These are phyloP conservation scores for Leucoraja erinaceus DNA, from an alignment of 2,113 vertebrate genomes.

Conservation along the genomic window DNA sequence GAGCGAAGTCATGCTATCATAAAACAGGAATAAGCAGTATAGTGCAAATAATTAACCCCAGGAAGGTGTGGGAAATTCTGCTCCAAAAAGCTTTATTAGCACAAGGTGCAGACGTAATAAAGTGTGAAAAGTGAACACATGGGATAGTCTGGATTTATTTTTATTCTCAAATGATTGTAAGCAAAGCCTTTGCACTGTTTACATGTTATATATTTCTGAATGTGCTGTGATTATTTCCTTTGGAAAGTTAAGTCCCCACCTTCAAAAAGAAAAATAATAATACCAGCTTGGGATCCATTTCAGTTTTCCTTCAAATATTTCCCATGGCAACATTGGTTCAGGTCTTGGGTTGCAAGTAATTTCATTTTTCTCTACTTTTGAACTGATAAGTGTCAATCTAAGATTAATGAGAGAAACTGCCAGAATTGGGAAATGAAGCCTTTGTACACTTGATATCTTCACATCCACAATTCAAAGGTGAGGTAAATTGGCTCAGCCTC, in stretches of 20 bases:
- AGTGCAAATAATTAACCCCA: background rate
- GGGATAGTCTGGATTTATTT: background rate
- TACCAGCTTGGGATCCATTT: background rate
- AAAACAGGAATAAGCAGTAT: background rate
- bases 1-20: background rate
- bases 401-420: background rate
- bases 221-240: background rate
- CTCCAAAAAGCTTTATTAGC: background rate
- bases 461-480: background rate
- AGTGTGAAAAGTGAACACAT: background rate
- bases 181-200: constrained; percentile 4
- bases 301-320: background rate
- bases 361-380: background rate
- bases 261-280: background rate
- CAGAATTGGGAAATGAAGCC: background rate
- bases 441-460: background rate
- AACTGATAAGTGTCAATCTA: background rate
- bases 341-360: too few species aligned
- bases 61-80: background rate
- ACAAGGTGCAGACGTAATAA: background rate
- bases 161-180: background rate
- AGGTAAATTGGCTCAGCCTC: background rate
- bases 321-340: background rate
- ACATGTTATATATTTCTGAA: background rate
- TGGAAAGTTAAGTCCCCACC: background rate